Conservation (phyloP, 2,113 vertebrate genomes). For the Gambusia affinis region DNA sequence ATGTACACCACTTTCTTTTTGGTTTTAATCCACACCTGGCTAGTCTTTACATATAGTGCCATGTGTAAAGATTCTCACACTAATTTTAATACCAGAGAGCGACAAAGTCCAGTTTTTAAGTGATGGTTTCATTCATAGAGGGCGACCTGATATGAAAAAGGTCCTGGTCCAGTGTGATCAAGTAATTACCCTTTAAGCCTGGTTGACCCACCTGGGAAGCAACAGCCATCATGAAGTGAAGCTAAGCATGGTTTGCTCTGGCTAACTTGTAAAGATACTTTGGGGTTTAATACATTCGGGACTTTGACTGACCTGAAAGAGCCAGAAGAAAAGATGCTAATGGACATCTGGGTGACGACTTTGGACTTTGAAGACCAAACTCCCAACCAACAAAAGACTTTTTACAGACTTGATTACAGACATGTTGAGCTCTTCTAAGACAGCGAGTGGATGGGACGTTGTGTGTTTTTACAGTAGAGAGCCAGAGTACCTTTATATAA, state of each 20-base stretch:
- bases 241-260: no score
- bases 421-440: background rate
- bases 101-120: no score
- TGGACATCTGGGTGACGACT: background rate
- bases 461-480: background rate
- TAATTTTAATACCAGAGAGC: no score
- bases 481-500: slow-evolving; percentile 20
- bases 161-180: no score
- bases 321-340: background rate
- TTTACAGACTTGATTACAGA: background rate
- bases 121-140: no score
- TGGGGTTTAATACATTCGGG: background rate
- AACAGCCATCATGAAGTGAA: background rate
- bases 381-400: background rate
- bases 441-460: background rate
- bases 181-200: no score
- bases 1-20: no score
- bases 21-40: no score
- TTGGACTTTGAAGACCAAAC: slow-evolving; percentile 1
- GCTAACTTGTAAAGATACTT: background rate
- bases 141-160: no score
- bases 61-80: no score
- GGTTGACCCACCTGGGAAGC: no score
- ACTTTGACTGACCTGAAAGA: background rate
- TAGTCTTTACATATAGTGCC: no score